Evolutionary conservation across 2,113 vertebrate genomes (phyloP).

Genomic region (Campylorhamphus procurvoides): DNA sequence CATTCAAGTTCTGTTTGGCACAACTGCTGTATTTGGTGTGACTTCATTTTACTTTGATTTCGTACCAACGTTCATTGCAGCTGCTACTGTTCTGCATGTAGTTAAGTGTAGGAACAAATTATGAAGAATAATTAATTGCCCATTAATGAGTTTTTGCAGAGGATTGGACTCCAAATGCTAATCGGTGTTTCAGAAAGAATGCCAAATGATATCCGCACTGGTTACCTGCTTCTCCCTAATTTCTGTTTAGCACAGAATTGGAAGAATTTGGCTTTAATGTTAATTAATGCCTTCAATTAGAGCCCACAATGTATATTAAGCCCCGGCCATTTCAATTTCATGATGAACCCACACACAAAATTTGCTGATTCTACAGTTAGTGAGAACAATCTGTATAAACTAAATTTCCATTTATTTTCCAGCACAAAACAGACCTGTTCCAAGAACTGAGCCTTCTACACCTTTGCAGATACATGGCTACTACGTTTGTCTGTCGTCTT

Average conservation of each 20-base stretch:
- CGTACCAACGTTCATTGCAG: background rate
- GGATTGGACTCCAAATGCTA: slow-evolving; percentile 35
- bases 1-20: background rate
- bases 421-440: background rate
- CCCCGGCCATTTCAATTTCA: background rate
- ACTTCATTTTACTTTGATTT: slow-evolving; percentile 9
- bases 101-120: background rate
- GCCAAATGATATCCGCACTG: background rate
- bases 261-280: slow-evolving; percentile 43
- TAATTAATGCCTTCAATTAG: slow-evolving; percentile 50
- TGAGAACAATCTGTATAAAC: background rate
- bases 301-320: background rate
- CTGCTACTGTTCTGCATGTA: background rate
- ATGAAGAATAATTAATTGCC: slow-evolving; percentile 23
- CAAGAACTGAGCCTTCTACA: slow-evolving; percentile 6
- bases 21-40: background rate
- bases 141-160: slow-evolving; percentile 42
- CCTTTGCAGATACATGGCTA: background rate
- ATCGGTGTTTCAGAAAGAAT: slow-evolving; percentile 24
- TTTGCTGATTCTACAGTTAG: background rate
- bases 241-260: background rate
- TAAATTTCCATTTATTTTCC: slow-evolving; percentile 11
- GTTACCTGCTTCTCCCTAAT: slow-evolving; percentile 10
- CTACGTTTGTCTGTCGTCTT: background rate
- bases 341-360: background rate